Conservation (phyloP, 2,797 vertebrate genomes). For the Halcyon leucocephala region DNA sequence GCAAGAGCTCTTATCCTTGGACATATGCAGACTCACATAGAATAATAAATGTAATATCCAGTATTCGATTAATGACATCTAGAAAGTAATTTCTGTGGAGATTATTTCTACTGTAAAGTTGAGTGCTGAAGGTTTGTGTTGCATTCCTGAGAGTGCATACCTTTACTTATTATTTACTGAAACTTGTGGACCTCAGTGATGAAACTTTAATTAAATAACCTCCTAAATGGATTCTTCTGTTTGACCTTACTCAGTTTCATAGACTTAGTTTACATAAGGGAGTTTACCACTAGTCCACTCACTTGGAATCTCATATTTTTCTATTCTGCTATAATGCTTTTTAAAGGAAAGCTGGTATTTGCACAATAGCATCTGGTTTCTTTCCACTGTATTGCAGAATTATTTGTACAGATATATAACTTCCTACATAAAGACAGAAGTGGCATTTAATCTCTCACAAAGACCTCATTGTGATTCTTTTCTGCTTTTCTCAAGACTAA, state of each 20-base stretch:
- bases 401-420: background rate
- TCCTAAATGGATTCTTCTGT: conserved; percentile 5
- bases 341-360: background rate
- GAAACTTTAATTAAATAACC: conserved; percentile 46
- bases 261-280: background rate
- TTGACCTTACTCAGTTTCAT: background rate
- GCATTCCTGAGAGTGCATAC: background rate
- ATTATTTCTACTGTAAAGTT: background rate
- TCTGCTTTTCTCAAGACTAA: background rate
- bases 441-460: background rate
- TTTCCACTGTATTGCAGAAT: background rate
- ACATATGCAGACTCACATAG: background rate
- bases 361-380: background rate
- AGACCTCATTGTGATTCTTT: background rate
- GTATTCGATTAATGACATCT: background rate
- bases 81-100: conserved; percentile 19
- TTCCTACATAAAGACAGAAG: background rate
- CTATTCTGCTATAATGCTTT: background rate
- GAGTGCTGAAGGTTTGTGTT: background rate
- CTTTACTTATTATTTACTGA: background rate
- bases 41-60: background rate
- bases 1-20: background rate
- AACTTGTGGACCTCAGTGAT: background rate
- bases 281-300: background rate
- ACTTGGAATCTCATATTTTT: background rate